phyloP scores from a whole-genome alignment of 2,888 invertebrate species.

The Eupithecia subumbrata region DNA sequence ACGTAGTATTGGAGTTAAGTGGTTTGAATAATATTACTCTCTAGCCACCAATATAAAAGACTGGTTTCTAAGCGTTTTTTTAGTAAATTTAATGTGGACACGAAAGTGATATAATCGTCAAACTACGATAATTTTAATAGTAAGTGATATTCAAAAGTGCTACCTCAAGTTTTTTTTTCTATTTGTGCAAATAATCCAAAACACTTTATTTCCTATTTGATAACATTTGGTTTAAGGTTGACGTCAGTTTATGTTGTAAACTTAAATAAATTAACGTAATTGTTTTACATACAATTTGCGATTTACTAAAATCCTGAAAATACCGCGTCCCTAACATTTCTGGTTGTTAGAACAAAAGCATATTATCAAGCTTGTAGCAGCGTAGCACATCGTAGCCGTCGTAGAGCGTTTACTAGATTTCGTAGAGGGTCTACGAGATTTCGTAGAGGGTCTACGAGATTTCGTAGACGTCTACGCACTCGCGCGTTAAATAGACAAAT shows the following conservation, averaged over 20 bases:
- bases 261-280: no score
- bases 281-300: background rate
- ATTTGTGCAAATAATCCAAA: no score
- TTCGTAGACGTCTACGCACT: conserved; percentile 27
- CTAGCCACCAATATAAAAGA: no score
- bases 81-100: no score
- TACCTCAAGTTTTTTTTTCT: no score
- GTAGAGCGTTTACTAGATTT: conserved; percentile 44
- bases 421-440: conserved; percentile 44
- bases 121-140: no score
- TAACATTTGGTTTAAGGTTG: no score
- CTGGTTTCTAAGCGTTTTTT: no score
- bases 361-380: background rate
- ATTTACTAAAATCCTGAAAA: background rate
- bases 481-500: conserved; percentile 23
- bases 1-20: background rate
- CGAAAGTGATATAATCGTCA: no score
- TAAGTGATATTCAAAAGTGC: no score
- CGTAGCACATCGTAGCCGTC: conserved; percentile 31
- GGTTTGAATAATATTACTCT: background rate
- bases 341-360: background rate
- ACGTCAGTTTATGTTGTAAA: no score
- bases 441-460: conserved; percentile 30
- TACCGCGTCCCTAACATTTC: background rate
- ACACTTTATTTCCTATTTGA: no score